phyloP scores from a whole-genome alignment of 2,888 invertebrate genomes.

The Rutpela maculata region DNA sequence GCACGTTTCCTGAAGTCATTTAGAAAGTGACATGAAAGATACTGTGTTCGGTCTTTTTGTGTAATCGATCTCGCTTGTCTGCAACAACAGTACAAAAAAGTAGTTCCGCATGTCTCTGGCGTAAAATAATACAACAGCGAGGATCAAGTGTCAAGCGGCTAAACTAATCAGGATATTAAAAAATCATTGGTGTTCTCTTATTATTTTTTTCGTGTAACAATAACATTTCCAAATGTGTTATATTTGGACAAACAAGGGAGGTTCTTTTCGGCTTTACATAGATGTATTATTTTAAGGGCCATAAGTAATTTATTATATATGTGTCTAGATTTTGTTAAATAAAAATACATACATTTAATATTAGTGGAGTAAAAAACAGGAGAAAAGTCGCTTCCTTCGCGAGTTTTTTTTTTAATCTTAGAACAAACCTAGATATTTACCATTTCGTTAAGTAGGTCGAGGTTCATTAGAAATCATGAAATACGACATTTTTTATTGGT shows the following conservation, averaged over 20 bases:
- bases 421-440: too few relatives aligned
- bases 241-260: not conserved
- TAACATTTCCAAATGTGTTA: slow-evolving; percentile 17
- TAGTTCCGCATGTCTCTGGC: slow-evolving; percentile 62
- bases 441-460: too few relatives aligned
- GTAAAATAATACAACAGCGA: slow-evolving; percentile 50
- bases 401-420: too few relatives aligned
- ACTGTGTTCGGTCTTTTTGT: slow-evolving; percentile 64
- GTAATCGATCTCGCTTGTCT: slow-evolving; percentile 65
- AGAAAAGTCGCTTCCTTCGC: too few relatives aligned
- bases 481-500: too few relatives aligned
- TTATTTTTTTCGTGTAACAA: slow-evolving; percentile 5
- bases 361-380: too few relatives aligned
- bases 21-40: slow-evolving; percentile 55
- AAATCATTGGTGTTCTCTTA: slow-evolving; percentile 13
- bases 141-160: slow-evolving; percentile 41
- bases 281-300: slow-evolving; percentile 1
- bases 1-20: slow-evolving; percentile 53
- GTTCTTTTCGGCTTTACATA: slow-evolving; percentile 12
- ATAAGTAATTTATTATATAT: not conserved
- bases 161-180: slow-evolving; percentile 42
- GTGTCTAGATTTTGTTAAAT: too few relatives aligned
- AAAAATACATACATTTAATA: too few relatives aligned
- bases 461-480: too few relatives aligned
- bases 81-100: slow-evolving; percentile 65